These are phyloP conservation scores for Dryocosmus kuriphilus DNA, from an alignment of 2,888 invertebrate genomes.

Conservation along the genomic window DNA sequence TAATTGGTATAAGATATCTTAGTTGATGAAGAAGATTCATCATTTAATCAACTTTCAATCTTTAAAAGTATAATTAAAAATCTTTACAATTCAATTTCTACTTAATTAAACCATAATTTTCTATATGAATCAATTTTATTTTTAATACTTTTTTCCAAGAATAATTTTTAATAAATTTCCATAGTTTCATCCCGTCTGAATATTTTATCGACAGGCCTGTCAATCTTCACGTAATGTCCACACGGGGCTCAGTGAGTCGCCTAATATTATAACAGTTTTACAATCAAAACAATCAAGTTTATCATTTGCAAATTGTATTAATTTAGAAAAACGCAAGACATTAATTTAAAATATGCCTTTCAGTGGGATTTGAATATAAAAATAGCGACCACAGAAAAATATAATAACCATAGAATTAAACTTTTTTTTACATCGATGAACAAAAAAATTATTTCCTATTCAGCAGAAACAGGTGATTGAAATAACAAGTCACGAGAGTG, in stretches of 20 bases:
- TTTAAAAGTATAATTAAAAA: no score
- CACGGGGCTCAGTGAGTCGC: neutral
- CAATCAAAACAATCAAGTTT: conserved; percentile 3
- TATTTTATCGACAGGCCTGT: conserved; percentile 24
- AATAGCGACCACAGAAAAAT: no score
- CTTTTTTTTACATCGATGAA: neutral
- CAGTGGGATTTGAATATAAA: neutral
- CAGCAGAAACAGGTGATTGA: conserved; percentile 52
- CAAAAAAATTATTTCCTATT: neutral
- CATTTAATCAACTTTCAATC: no score
- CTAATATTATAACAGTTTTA: neutral
- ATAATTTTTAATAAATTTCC: conserved; percentile 8
- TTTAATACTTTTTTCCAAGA: neutral
- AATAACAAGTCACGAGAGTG: conserved; percentile 64
- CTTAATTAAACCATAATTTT: no score
- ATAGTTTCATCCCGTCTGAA: neutral
- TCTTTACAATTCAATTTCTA: no score
- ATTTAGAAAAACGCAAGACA: no score
- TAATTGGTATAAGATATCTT: no score
- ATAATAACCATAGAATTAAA: neutral
- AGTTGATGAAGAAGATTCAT: no score
- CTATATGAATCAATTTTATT: neutral
- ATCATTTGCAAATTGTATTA: no score
- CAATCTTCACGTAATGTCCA: conserved; percentile 24
- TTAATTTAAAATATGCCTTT: no score